Evolutionary conservation across 1,140 invertebrate species (phyloP), one percentile per base, ranked within the genome.

Genomic region (Drosophila ohnishii): DNA sequence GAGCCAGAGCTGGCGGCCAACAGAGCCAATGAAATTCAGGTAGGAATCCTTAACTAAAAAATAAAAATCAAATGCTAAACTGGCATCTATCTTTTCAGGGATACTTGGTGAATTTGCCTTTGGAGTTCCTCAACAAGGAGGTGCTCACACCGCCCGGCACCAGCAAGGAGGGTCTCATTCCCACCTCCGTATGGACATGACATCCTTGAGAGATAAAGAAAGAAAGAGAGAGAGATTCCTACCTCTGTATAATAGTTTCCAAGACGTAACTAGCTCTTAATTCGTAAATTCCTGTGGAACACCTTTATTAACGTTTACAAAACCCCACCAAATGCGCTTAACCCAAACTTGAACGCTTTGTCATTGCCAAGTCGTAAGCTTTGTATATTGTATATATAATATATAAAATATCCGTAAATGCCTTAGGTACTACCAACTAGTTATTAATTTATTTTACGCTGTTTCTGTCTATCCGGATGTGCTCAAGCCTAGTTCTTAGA

Each of bases 101-200:
- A 25, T 94, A 97, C 91, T 90, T 99, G 57, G 97, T 99, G 0
- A 94, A 97, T 64, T 92, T 98, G 77, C 97, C 98, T 7, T 91
- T 98, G 25, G 92, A 96, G 59, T 99, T 99, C 92, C 94, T 99
- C 16, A 94, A 94, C 75, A 95, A 97, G 75, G 97, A 98, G 92
- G 94, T 94, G 51, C 92, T 98, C 22, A 96, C 95, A 28, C 97
- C 97, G 4, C 94, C 94, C 57, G 94, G 94, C 39, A 94, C 94
- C 51, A 95, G 96, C 48, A 96, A 97, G 87, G 97, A 98, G 92
- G 96, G 95, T 47, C 95, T 96, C 75, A 95, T 96, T 94, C 96
- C 96, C 13, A 96, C 95, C 32, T 92, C 95, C 14, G 90, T 97
- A 19, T 97, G 96, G 96, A 55, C 51, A 1, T 55, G 19, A 53